Base-by-base conservation (phyloP, 2,113 vertebrate genomes). In the Nibea coibor region DNA sequence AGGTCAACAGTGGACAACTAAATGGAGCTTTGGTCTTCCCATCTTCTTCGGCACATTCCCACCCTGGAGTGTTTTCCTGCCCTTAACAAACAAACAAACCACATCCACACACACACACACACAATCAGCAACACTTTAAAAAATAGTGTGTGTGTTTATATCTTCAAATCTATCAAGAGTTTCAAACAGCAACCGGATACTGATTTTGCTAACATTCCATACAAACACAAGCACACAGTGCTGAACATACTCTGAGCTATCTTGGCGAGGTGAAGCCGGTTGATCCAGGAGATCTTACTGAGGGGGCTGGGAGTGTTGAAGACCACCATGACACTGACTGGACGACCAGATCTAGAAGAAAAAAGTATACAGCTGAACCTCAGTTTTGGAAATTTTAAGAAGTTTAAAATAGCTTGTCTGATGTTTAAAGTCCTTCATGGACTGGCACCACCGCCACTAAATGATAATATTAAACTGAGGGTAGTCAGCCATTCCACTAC, bases 211-310 rank as follows among this genome's bases (percentile, higher is more conserved):
- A 47, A 47, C 45, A 47, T 47, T 47, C 4, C 14, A 58, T 28
- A 31, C 22, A 61, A n/a, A 62, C 56, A 62, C 39, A 61, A 5
- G 10, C 19, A 22, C 15, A 51, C 20, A 53, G 1, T 4, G 26
- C 7, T 35, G n/a, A 20, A 75, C 85, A 80, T 14, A 87, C 85
- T 76, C 31, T 68, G 80, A 17, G 76, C 76, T 10, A 80, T 72
- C 72, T 83, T 80, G 28, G 85, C 76, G 0, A 87, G 76, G 57
- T 83, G 72, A 11, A 87, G 56, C 42, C 76, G 12, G 72, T 87
- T 87, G 39, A 83, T 81, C 85, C 85, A 87, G 50, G 61, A 68
- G 56, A 87, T 80, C 62, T 87, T 87, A 57, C 80, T 83, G 48
- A 87, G 22, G 12, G 80, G 76, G n/a, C 67, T 83, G 43, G 85